phyloP scores from a whole-genome alignment of 2,113 vertebrate genomes.

The Laterallus jamaicensis region DNA sequence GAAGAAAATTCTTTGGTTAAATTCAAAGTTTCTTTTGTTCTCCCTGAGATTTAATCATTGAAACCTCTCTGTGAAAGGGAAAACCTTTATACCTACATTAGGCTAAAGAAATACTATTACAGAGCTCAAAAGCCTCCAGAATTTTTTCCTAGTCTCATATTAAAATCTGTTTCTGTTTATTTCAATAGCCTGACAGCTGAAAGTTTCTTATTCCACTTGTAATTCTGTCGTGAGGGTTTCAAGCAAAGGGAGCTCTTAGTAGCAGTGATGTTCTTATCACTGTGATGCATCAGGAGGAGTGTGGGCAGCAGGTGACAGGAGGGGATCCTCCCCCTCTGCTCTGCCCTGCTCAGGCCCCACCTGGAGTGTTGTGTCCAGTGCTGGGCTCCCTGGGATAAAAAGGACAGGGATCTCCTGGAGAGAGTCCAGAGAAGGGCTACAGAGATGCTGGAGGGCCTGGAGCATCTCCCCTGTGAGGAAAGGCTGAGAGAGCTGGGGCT shows the following conservation, averaged over 20 bases:
- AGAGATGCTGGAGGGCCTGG: no score
- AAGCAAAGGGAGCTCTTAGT: not conserved
- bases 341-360: no score
- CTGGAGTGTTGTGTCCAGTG: no score
- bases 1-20: not conserved
- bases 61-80: not conserved
- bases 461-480: no score
- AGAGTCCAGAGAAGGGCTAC: no score
- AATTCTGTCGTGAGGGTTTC: constrained; percentile 39
- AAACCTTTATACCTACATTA: not conserved
- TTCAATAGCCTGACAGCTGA: not conserved
- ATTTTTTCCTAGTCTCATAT: not conserved
- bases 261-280: not conserved
- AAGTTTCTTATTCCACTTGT: constrained; percentile 3
- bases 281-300: not conserved
- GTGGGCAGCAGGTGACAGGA: no score
- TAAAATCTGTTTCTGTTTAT: constrained; percentile 28
- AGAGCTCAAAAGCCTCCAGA: not conserved
- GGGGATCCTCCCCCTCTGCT: no score
- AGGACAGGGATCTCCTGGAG: no score
- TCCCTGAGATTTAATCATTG: not conserved
- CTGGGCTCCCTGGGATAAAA: no score
- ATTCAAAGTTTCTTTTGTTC: constrained; percentile 14
- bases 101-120: not conserved
- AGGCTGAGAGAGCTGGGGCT: no score